Evolutionary conservation across 2,888 invertebrate species (phyloP).

Genomic region (Limulus polyphemus): DNA sequence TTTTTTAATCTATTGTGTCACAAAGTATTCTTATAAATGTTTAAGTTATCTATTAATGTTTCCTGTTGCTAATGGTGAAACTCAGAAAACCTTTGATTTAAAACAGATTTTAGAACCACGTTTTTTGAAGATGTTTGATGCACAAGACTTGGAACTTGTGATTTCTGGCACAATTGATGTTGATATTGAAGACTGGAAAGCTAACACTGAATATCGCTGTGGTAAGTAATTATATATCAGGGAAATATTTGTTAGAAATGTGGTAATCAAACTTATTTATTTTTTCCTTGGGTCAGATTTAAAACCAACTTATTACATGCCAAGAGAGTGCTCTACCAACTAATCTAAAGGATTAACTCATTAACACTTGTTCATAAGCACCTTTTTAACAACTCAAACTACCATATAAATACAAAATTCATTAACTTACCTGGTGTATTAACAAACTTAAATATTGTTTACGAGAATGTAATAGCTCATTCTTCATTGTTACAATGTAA

Average conservation of each 20-base stretch:
- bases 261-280: not conserved
- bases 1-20: not conserved
- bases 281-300: not conserved
- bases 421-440: too few species aligned
- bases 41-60: conserved; percentile 5
- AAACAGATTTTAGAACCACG: conserved; percentile 70
- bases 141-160: conserved; percentile 84
- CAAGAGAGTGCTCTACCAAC: too few species aligned
- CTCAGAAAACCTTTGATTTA: too few species aligned
- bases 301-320: not conserved
- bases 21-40: not conserved
- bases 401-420: too few species aligned
- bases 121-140: conserved; percentile 86
- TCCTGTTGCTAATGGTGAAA: too few species aligned
- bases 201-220: conserved; percentile 86
- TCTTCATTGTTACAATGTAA: too few species aligned
- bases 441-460: too few species aligned
- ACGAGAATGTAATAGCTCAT: too few species aligned
- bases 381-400: too few species aligned
- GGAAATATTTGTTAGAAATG: not conserved
- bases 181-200: conserved; percentile 86
- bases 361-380: too few species aligned
- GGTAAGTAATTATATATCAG: conserved; percentile 31
- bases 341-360: too few species aligned
- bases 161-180: conserved; percentile 95